These are phyloP conservation scores for Tenthredo scrophulariae DNA, from an alignment of 2,888 invertebrate genomes.

Conservation along the genomic window DNA sequence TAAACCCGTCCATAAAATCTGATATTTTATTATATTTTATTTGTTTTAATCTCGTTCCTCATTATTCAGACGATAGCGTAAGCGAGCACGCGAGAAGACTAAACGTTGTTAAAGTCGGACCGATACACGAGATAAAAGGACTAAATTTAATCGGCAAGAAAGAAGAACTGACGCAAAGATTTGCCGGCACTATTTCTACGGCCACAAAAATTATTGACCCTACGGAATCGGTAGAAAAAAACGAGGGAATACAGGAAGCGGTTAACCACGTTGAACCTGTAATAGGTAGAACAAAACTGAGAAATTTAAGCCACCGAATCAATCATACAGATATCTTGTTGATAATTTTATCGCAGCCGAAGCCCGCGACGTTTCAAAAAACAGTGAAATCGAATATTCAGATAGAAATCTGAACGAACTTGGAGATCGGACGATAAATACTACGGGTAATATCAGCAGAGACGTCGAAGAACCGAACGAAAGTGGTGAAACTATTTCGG, in stretches of 20 bases:
- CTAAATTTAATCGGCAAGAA: conserved; percentile 22
- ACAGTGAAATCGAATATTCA: neutral
- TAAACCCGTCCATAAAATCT: neutral
- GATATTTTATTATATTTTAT: neutral
- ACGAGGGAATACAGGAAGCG: neutral
- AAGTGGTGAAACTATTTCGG: neutral
- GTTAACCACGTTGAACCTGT: neutral
- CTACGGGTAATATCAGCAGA: neutral
- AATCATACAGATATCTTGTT: neutral
- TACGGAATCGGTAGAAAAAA: neutral
- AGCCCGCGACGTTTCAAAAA: neutral
- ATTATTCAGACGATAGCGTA: conserved; percentile 21
- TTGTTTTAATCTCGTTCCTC: neutral
- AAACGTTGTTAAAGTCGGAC: conserved; percentile 11
- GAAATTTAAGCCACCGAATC: neutral
- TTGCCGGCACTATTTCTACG: conserved; percentile 34
- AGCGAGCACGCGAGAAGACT: conserved; percentile 43
- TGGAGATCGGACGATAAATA: neutral
- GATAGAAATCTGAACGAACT: neutral
- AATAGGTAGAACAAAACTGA: neutral
- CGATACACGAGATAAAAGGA: conserved; percentile 34
- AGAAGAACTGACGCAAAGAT: conserved; percentile 31
- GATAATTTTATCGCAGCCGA: neutral
- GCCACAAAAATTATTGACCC: conserved; percentile 24
- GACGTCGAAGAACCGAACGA: neutral